Evolutionary conservation across 1,140 invertebrate species (phyloP), one percentile per base, ranked within the genome.

Genomic region (Hypothenemus hampei): DNA sequence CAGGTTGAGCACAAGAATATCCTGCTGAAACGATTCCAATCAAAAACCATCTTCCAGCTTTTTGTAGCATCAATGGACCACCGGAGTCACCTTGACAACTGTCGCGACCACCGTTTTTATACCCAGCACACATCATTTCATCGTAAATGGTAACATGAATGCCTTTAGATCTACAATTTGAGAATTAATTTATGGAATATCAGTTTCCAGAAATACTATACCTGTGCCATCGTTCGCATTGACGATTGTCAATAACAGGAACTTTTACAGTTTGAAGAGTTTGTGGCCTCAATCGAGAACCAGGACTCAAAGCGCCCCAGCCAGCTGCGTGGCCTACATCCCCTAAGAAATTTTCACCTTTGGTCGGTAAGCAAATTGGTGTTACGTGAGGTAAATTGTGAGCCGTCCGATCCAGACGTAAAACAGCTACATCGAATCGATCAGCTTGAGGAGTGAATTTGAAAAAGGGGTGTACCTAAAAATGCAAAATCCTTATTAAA

Each of bases 61-160:
- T 82, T 67, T 92, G 89, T 33, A 93, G 72, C 89, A 93, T 93
- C 47, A 94, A 70, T 0, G 91, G 91, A 1, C 91, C 91, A 1
- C 91, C 91, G 45, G 88, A 91, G 57, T 68, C 71, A 68, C 87
- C 85, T 75, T 86, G 83, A 69, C 86, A 89, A 3, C 84, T 84
- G 68, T 89, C 86, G 63, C 91, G 88, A 4, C 91, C 91, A 3
- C 94, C 94, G 16, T 86, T 84, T 55, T 89, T 79, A 70, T 97
- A 96, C 1, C 93, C 94, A 4, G 93, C 94, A 72, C 94, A 97
- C 71, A 97, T 85, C 93, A 97, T 98, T 74, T 96, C 92, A 50
- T 93, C 91, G 69, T 93, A 92, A 63, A 95, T 95, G 6, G 93
- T 84, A 24, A 95, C 92, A 69, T 93, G 92, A 62, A 95, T 96